Base-by-base conservation (phyloP, 2,888 invertebrate species). In the Hesperia comma region DNA sequence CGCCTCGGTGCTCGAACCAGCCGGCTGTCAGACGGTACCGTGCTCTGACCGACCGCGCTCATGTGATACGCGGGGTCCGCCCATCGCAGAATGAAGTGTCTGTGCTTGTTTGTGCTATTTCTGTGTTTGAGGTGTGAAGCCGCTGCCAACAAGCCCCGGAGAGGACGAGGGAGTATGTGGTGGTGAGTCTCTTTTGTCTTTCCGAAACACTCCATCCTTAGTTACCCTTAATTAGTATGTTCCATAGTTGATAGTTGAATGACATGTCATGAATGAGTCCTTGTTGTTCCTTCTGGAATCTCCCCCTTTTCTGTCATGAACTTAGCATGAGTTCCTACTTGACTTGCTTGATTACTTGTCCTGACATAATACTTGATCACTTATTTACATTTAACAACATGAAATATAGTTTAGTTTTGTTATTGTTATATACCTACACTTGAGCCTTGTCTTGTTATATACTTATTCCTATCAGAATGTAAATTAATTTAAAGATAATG, bases 141-240 rank as follows among this genome's bases (percentile, higher is more conserved):
- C 84, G 86, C 88, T 74, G 88, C 85, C 76, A 95, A 94, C 82
- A 95, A 95, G 82, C 94, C 94, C 77, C 95, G 96, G 84, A 94
- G 97, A 83, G 97, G 97, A 81, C 95, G 97, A 82, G 97, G 97
- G 85, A 97, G 97, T 79, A 97, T 97, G 96, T 97, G 97, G 97
- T 97, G 97, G 97, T 97, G 93, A 94, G 97, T 70, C 7, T 15
- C 17, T 43, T 26, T 26, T 26, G 26, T 12, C 6, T 17, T n/a
- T 57, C 33, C 17, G 10, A 49, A 33, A 6, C 8, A 2, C 26
- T 2, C 12, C 43, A 19, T n/a, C 14, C 17, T n/a, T n/a, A n/a
- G n/a, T n/a, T n/a, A n/a, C n/a, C n/a, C n/a, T n/a, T n/a, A n/a
- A n/a, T n/a, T n/a, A n/a, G n/a, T n/a, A n/a, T n/a, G n/a, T n/a